Evolutionary conservation across 2,113 vertebrate genomes (phyloP).

Genomic region (Eurypyga helias): DNA sequence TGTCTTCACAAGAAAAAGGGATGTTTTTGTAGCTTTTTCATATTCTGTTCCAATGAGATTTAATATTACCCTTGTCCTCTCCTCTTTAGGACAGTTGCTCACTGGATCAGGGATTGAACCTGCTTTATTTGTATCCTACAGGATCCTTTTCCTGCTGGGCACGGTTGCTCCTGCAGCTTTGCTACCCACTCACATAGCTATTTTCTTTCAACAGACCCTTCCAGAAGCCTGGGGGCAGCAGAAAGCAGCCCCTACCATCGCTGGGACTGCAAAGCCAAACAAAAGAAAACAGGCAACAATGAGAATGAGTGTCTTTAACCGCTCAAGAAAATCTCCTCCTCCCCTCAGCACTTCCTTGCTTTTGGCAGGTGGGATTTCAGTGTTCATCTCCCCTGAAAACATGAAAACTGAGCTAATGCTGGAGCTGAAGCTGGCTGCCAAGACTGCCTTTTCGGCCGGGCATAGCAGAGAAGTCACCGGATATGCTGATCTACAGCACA

Average conservation of each 20-base stretch:
- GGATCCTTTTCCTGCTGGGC: neutral
- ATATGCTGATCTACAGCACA: neutral
- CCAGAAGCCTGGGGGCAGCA: neutral
- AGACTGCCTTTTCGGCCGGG: neutral
- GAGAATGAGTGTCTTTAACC: neutral
- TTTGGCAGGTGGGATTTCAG: neutral
- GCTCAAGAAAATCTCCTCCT: neutral
- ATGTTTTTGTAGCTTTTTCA: neutral
- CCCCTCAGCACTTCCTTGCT: neutral
- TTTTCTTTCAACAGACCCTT: neutral
- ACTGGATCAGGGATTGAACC: neutral
- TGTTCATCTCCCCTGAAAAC: neutral
- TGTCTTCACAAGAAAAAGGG: neutral
- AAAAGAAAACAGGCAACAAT: neutral
- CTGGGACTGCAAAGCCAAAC: neutral
- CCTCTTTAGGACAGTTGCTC: neutral
- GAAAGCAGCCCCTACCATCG: neutral
- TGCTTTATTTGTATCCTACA: neutral
- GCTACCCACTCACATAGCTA: neutral
- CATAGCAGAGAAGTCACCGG: neutral
- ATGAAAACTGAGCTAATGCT: neutral
- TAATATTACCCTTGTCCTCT: neutral
- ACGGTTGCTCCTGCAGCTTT: neutral
- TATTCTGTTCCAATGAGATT: neutral
- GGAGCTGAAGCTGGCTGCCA: neutral